Conservation (phyloP, 2,888 invertebrate species). For the Tenthredo livida region DNA sequence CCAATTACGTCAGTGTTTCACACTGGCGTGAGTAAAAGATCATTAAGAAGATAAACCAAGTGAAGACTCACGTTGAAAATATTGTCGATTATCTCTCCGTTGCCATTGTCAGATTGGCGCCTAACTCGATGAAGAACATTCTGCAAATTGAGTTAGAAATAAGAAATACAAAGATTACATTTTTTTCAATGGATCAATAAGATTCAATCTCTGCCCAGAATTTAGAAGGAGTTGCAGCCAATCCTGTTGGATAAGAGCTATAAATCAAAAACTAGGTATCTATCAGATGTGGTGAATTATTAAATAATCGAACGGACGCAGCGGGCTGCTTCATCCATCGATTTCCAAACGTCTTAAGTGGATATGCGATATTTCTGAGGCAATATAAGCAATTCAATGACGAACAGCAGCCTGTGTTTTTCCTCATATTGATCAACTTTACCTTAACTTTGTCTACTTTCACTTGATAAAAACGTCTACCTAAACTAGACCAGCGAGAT, state of each 20-base stretch:
- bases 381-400: not conserved
- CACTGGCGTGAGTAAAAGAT: not conserved
- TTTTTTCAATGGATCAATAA: not conserved
- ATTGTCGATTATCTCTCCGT: slow-evolving; percentile 65
- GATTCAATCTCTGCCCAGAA: not conserved
- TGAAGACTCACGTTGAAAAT: slow-evolving; percentile 69
- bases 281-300: not conserved
- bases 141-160: slow-evolving; percentile 57
- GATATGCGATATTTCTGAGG: not conserved
- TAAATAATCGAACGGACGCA: not conserved
- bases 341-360: not conserved
- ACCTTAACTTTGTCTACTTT: not conserved
- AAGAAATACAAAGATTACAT: not conserved
- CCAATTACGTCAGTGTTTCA: slow-evolving; percentile 26
- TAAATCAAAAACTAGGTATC: not conserved
- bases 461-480: not conserved
- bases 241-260: not conserved
- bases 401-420: not conserved
- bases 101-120: slow-evolving; percentile 59
- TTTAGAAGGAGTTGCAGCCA: not conserved
- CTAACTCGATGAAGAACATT: slow-evolving; percentile 58
- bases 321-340: not conserved
- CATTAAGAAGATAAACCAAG: not conserved
- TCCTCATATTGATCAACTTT: not conserved
- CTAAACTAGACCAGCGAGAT: not conserved